phyloP scores from a whole-genome alignment of 2,888 invertebrate species.

The Periphyllus acericola region DNA sequence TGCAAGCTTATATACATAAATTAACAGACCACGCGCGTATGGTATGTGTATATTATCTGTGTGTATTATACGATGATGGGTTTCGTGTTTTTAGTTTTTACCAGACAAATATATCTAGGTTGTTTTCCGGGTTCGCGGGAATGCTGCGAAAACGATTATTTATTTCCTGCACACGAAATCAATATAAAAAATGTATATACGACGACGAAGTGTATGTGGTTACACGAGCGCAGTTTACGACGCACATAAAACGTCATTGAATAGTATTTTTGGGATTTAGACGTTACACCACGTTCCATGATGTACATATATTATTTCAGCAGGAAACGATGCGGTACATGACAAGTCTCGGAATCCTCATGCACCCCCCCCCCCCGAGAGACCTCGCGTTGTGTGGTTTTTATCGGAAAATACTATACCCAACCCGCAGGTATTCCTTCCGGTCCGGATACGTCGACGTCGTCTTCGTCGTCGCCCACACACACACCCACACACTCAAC shows the following conservation, averaged over 20 bases:
- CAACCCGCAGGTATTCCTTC: slow-evolving; percentile 10
- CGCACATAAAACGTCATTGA: background rate
- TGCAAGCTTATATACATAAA: too few species aligned
- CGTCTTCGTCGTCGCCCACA: background rate
- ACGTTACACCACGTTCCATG: background rate
- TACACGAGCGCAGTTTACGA: background rate
- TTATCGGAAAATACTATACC: background rate
- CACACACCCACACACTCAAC: too few species aligned
- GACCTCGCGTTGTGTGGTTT: background rate
- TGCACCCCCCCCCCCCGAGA: background rate
- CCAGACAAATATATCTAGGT: background rate
- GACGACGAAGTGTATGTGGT: background rate
- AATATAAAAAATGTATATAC: background rate
- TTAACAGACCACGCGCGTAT: too few species aligned
- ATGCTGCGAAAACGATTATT: background rate
- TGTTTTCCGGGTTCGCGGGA: background rate
- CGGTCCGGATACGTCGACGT: slow-evolving; percentile 9
- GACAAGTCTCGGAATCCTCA: slow-evolving; percentile 30
- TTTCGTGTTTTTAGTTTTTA: background rate
- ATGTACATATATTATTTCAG: background rate
- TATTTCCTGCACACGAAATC: background rate
- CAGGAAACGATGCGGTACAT: slow-evolving; percentile 24
- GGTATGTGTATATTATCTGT: too few species aligned
- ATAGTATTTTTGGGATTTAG: background rate
- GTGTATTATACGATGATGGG: background rate